Percentiles rank a stretch among this genome's conserved stretches.
Conservation (phyloP, 30 jellyfish, hydroid and myxozoan species). For the Hydra vulgaris region DNA sequence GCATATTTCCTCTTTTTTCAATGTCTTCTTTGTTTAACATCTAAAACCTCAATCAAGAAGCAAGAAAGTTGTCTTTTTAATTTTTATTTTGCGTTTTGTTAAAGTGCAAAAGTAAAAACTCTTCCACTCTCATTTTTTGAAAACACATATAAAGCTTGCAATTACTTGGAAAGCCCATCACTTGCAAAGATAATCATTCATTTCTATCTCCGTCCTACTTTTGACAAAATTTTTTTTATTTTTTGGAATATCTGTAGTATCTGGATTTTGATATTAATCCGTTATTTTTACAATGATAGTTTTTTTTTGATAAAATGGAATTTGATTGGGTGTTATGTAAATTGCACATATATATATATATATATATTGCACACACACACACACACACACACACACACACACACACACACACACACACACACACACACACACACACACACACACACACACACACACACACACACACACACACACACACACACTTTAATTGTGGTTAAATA, state of each 20-base stretch:
- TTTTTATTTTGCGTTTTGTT: not conserved
- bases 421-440: no score
- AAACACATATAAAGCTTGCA: not conserved
- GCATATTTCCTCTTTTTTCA: not conserved
- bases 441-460: no score
- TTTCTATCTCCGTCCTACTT: not conserved
- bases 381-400: no score
- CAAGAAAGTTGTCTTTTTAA: not conserved
- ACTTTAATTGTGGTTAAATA: no score
- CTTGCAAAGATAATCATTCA: not conserved
- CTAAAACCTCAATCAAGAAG: not conserved
- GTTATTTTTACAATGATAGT: not conserved
- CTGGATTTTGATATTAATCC: not conserved
- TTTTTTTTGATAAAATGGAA: no score
- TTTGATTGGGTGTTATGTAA: no score
- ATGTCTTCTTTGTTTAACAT: not conserved
- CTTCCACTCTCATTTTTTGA: not conserved
- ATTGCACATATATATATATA: no score
- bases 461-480: no score
- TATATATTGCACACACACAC: no score
- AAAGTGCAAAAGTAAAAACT: not conserved
- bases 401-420: no score
- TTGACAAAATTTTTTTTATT: not conserved
- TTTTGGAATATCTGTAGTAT: not conserved
- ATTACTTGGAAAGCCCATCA: not conserved